Base-by-base conservation (phyloP, 2,797 vertebrate genomes). In the Lepus oiostolus region DNA sequence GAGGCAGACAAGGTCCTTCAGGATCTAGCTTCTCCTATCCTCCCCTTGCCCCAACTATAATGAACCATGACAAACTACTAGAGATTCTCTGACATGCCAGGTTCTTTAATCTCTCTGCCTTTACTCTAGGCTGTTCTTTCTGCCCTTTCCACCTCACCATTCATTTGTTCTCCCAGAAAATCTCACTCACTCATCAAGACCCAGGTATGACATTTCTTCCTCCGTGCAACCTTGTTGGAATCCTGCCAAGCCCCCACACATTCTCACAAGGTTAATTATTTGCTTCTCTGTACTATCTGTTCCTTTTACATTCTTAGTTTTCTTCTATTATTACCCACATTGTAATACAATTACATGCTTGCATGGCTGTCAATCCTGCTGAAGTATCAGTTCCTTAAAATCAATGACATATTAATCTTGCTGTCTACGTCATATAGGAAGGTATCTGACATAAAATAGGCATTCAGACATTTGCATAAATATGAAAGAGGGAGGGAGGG, bases 161-260 rank as follows among this genome's bases (percentile, higher is more conserved):
- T 42, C 50, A 87, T 87, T 87, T 85, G 19, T 70, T 94, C 87
- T 47, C 50, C 75, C 72, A 58, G 74, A 58, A 90, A 95, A 77
- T 10, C 22, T 89, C 72, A 70, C 22, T n/a, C 54, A 19, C 30
- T 74, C 60, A 70, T 58, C 30, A 63, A 72, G 38, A 88, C 19
- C 24, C 52, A 91, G 12, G 54, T 70, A 13, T 30, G 42, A 22
- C 12, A 86, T 54, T 75, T 65, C 54, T 92, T 92, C 54, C 47
- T 88, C 75, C 88, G 14, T 8, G 82, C 94, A 96, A 74, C 17
- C 35, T 93, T 30, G 5, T 42, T 68, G 88, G 50, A 82, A 50
- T 7, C 3, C 28, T 85, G 26, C 7, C 54, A 24, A 54, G 16
- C 26, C 4, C 13, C 4, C 76, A 26, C 11, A 87, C 4, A 32